Evolutionary conservation across 1,140 invertebrate genomes (phyloP), one percentile per base, ranked within the genome.

Genomic region (Orchestia grillus): DNA sequence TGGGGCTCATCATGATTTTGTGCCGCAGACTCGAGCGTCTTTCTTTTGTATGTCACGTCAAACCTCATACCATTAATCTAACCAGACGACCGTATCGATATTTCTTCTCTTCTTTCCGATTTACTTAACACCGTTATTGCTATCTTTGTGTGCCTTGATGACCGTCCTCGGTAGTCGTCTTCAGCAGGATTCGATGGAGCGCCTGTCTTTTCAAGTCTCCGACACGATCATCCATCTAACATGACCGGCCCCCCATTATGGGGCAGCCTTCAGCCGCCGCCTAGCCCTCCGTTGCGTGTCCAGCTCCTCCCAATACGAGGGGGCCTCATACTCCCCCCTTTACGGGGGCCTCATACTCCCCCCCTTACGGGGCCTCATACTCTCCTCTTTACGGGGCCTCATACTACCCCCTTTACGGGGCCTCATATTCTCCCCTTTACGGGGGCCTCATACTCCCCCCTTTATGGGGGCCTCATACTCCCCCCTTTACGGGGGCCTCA

Each of bases 61-160:
- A 94, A 94, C 92, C 41, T 44, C 1, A 15, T 44, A 11, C 40
- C 92, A 44, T 47, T 47, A 94, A 94, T 94, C 92, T 94, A 42
- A 44, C 92, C 40, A 45, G 92, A 94, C 92, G 92, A 94, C 92
- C 92, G 44, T 94, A 94, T 94, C 44, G 92, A 94, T 94, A 94
- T 94, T 94, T 45, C 36, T 47, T 94, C 44, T 47, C 44, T 45
- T 94, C 44, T 44, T 94, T 44, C 92, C 44, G 44, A 45, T 94
- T 94, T 94, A 45, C 92, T 94, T 47, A 94, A 94, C 92, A 94
- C 92, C 92, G 36, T 94, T 94, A 94, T 94, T 44, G 92, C 92
- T 11, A 94, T 94, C 92, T 94, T 94, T 94, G 92, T 94, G 43
- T 0, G 92, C 43, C 92, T 94, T 94, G 92, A 94, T 94, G 92